These are phyloP conservation scores for Acropora tenuis DNA, from an alignment of 64 coral and sea anemone genomes.

Conservation along the genomic window DNA sequence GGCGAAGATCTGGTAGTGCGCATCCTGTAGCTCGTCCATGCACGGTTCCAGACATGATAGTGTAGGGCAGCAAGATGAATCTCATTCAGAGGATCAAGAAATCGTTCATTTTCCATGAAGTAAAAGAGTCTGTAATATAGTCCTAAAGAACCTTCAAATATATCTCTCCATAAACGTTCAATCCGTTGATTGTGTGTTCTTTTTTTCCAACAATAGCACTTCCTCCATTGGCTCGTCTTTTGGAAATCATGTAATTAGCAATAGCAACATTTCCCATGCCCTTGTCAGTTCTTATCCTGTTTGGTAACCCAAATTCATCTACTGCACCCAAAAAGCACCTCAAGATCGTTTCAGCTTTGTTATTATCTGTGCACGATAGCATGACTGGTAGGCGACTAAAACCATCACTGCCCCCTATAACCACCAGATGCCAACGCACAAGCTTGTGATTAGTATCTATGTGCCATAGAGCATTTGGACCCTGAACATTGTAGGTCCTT, in stretches of 20 bases:
- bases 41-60: slow-evolving; percentile 68
- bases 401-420: slow-evolving; percentile 79
- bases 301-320: slow-evolving; percentile 71
- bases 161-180: slow-evolving; percentile 61
- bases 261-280: slow-evolving; percentile 71
- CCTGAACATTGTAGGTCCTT: slow-evolving; percentile 75
- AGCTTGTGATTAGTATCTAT: slow-evolving; percentile 65
- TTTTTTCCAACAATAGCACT: slow-evolving; percentile 66
- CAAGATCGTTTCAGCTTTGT: slow-evolving; percentile 67
- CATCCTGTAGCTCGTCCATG: slow-evolving; percentile 69
- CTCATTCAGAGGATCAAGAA: slow-evolving; percentile 66
- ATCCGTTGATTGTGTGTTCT: slow-evolving; percentile 47
- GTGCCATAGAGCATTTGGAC: slow-evolving; percentile 32
- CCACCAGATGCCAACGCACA: slow-evolving; percentile 67
- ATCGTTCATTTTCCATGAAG: slow-evolving; percentile 63
- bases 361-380: slow-evolving; percentile 62
- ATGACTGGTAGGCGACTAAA: slow-evolving; percentile 77
- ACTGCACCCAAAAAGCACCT: slow-evolving; percentile 62
- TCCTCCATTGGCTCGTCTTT: slow-evolving; percentile 67
- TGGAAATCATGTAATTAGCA: slow-evolving; percentile 80
- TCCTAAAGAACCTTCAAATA: slow-evolving; percentile 57
- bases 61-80: slow-evolving; percentile 70
- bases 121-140: too few relatives aligned
- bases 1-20: slow-evolving; percentile 67
- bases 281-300: slow-evolving; percentile 18